These are phyloP conservation scores for Sinotaia quadrata DNA, from an alignment of 2,888 invertebrate species.

Conservation along the genomic window DNA sequence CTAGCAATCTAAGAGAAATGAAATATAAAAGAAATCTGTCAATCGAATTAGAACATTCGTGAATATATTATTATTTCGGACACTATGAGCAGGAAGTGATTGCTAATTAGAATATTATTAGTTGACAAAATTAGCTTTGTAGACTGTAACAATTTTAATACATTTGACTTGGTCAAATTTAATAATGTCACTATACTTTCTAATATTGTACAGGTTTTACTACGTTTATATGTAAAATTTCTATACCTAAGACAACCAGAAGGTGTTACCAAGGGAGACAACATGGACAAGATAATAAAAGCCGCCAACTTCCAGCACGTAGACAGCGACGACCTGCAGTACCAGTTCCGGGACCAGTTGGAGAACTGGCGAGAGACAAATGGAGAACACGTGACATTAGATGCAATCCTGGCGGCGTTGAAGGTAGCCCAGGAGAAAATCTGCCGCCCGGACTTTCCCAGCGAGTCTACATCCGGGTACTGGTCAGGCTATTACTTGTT, in stretches of 20 bases:
- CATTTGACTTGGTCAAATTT: too few relatives aligned
- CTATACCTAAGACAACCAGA: not conserved
- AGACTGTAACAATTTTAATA: not conserved
- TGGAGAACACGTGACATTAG: not conserved
- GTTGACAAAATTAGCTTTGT: too few relatives aligned
- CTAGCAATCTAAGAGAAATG: too few relatives aligned
- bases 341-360: not conserved
- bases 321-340: not conserved
- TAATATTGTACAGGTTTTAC: too few relatives aligned
- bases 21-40: too few relatives aligned
- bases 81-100: too few relatives aligned
- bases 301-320: constrained; percentile 4
- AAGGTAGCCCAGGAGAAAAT: constrained; percentile 6
- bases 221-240: too few relatives aligned
- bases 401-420: not conserved
- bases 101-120: too few relatives aligned
- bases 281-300: constrained; percentile 16
- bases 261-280: not conserved
- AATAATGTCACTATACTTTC: too few relatives aligned
- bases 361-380: not conserved
- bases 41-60: too few relatives aligned
- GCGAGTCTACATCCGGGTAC: constrained; percentile 1
- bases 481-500: not conserved
- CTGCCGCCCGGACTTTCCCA: constrained; percentile 11
- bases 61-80: too few relatives aligned